Evolutionary conservation across 1,140 invertebrate genomes (phyloP).

Genomic region (Rhagoletis zephyria): DNA sequence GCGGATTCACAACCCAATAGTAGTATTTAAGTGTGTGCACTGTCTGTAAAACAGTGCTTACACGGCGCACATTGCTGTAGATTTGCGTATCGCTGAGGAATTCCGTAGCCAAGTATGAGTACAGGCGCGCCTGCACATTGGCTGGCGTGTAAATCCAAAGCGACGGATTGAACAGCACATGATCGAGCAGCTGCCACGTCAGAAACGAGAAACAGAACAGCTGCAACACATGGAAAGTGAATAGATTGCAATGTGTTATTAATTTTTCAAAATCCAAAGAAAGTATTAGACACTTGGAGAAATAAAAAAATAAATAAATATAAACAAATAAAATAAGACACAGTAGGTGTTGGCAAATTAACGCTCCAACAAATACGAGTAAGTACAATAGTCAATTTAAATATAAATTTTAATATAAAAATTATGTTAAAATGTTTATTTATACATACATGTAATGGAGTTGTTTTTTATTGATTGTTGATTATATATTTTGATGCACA

Average conservation of each 20-base stretch:
- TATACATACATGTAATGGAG: constrained; percentile 51
- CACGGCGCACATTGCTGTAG: constrained; percentile 95
- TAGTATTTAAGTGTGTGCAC: constrained; percentile 99
- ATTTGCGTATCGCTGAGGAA: constrained; percentile 98
- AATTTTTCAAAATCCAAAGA: not conserved
- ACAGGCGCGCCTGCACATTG: constrained; percentile 94
- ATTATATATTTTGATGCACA: constrained; percentile 44
- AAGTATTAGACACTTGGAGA: not conserved
- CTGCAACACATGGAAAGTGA: constrained; percentile 72
- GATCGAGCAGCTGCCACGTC: constrained; percentile 95
- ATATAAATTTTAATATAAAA: constrained; percentile 32
- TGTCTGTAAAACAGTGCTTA: constrained; percentile 97
- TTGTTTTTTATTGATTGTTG: constrained; percentile 25
- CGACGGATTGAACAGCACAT: constrained; percentile 98
- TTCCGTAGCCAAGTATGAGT: constrained; percentile 97
- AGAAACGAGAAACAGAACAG: constrained; percentile 85
- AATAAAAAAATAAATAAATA: not conserved
- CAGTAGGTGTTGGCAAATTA: not conserved
- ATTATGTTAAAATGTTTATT: constrained; percentile 2
- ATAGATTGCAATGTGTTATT: constrained; percentile 6
- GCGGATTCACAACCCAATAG: constrained; percentile 98
- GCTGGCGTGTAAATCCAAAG: constrained; percentile 98
- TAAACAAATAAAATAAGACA: not conserved
- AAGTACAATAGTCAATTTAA: constrained; percentile 7
- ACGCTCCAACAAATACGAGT: constrained; percentile 25